Evolutionary conservation across 2,113 vertebrate genomes (phyloP).

Genomic region (Leiothrix lutea): DNA sequence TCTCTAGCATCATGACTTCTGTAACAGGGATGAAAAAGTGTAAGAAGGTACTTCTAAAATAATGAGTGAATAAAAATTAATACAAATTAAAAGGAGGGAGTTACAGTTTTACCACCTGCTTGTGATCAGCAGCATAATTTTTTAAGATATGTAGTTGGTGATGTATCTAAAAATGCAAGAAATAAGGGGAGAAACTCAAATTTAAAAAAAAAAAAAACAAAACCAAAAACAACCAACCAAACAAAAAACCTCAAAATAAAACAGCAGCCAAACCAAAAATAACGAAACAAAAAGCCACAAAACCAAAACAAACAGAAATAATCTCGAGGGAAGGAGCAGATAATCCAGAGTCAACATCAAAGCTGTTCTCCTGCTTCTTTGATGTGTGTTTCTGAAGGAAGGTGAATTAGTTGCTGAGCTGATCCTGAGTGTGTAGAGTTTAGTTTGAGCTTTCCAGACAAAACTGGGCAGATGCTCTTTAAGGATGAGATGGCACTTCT

Average conservation of each 20-base stretch:
- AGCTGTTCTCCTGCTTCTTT: neutral
- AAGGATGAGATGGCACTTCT: constrained; percentile 2
- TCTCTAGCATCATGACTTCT: neutral
- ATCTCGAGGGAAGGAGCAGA: neutral
- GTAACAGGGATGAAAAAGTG: neutral
- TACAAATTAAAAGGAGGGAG: neutral
- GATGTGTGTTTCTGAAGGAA: neutral
- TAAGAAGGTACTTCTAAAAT: neutral
- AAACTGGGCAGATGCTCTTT: neutral
- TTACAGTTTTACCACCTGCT: neutral
- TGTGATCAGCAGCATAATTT: neutral
- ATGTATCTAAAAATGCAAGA: neutral
- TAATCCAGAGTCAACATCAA: neutral
- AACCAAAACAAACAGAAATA: neutral
- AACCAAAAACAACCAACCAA: neutral
- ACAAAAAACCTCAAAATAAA: neutral
- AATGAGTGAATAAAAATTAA: neutral
- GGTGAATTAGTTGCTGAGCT: neutral
- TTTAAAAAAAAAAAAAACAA: neutral
- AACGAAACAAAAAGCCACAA: neutral
- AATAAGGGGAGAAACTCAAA: neutral
- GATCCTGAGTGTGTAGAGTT: neutral
- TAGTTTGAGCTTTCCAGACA: neutral
- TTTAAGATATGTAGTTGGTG: neutral
- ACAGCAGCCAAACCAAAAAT: neutral